A percentile compares a stretch with the other conserved stretches of the same genome.
Evolutionary conservation across 2,113 vertebrate genomes (phyloP).

Genomic region (Tachuris rubrigastra): DNA sequence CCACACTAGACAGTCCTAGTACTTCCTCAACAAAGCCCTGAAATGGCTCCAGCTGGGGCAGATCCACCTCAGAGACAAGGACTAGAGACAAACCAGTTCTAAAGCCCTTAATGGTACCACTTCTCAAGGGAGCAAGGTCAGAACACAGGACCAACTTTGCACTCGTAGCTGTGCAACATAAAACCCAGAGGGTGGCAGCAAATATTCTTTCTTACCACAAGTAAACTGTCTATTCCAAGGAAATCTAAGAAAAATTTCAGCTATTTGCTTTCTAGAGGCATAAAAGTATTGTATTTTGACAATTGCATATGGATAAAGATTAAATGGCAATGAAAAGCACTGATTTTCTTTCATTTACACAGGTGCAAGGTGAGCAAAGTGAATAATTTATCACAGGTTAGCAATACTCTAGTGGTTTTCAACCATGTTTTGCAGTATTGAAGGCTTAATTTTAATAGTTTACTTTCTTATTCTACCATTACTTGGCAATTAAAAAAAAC

Average conservation of each 20-base stretch:
- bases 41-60: background rate
- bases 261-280: background rate
- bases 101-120: background rate
- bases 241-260: background rate
- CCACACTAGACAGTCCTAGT: background rate
- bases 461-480: background rate
- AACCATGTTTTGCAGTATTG: background rate
- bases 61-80: background rate
- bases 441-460: background rate
- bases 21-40: background rate
- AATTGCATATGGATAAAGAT: background rate
- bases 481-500: background rate
- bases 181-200: slow-evolving; percentile 72
- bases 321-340: background rate
- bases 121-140: background rate
- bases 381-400: background rate
- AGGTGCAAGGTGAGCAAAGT: background rate
- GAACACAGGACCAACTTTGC: background rate
- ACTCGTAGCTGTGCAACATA: background rate
- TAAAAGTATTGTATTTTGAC: background rate
- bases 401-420: background rate
- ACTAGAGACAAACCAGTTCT: background rate
- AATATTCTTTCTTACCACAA: background rate
- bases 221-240: background rate
- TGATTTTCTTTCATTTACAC: background rate